These are phyloP conservation scores for Platyscapa corneri DNA, from an alignment of 1,140 invertebrate genomes.

Conservation along the genomic window DNA sequence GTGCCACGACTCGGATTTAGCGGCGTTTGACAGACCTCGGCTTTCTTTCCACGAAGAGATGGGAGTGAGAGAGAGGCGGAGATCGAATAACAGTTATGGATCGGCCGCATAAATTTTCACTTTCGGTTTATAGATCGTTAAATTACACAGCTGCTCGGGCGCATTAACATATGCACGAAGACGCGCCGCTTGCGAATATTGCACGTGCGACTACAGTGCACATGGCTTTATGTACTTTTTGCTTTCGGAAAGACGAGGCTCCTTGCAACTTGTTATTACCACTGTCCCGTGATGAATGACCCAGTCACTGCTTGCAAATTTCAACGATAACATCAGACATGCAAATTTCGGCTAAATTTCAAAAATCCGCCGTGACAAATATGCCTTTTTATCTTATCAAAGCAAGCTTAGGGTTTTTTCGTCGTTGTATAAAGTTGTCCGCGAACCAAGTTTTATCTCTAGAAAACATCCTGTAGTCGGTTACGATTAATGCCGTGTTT, in stretches of 20 bases:
- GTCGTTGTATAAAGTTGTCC: too few relatives aligned
- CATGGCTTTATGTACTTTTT: constrained; percentile 3
- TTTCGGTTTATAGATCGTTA: constrained; percentile 45
- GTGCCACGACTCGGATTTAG: neutral
- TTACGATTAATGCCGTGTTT: too few relatives aligned
- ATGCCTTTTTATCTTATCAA: too few relatives aligned
- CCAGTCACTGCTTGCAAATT: neutral
- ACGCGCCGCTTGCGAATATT: too few relatives aligned
- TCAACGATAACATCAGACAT: neutral
- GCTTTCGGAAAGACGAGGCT: neutral
- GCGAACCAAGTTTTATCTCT: too few relatives aligned
- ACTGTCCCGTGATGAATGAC: too few relatives aligned
- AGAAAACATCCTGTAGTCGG: too few relatives aligned
- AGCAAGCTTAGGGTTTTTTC: too few relatives aligned
- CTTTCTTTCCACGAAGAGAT: neutral
- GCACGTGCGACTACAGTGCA: neutral
- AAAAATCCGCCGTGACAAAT: neutral
- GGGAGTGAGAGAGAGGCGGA: neutral
- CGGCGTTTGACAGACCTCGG: neutral
- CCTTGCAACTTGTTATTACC: neutral
- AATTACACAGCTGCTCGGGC: constrained; percentile 20
- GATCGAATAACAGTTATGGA: neutral
- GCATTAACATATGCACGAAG: constrained; percentile 30
- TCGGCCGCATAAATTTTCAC: constrained; percentile 29
- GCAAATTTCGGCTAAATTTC: neutral